Base-by-base conservation (phyloP, 1,140 invertebrate species). In the Panulirus ornatus region DNA sequence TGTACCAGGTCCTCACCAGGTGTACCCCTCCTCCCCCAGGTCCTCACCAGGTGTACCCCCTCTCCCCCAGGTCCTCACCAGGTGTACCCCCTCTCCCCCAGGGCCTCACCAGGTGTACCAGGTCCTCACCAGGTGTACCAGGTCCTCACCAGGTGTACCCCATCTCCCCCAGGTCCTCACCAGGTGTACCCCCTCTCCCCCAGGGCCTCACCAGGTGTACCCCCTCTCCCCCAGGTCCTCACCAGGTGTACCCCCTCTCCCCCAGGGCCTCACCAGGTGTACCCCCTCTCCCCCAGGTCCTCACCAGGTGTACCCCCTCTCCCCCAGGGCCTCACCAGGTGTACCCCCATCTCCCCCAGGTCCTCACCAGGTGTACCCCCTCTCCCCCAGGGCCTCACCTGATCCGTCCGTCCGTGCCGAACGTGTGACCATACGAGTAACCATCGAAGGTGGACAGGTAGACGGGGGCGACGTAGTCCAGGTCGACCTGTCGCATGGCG, bases 361-460 rank as follows among this genome's bases (percentile, higher is more conserved):
- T 40, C 73, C 16, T 38, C 40, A 38, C 8, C 30, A 1, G 14
- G 19, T 2, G 2, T 38, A 1, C 14, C 34, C 71, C 40, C 34
- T 30, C 42, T 58, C n/a, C n/a, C n/a, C n/a, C n/a, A n/a, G n/a
- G 30, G 27, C 40, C n/a, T 30, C 30, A 2, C n/a, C 40, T 27
- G 2, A 6, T n/a, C n/a, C n/a, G n/a, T n/a, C n/a, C n/a, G 27
- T 42, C 38, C 1, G 76, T 36, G 1, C 79, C 44, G 30, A 83
- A 38, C 30, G 44, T 42, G 51, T 38, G 19, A 8, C 11, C 51
- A 27, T 63, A 63, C 9, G 36, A 30, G 16, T 83, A 83, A 0
- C 79, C 79, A 47, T 40, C 54, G 54, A 63, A 83, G 79, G 79
- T 63, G 51, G 79, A 83, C 51, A 83, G 79, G 11, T 66, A 54